Percentiles rank a stretch among this genome's conserved stretches.
phyloP scores from a whole-genome alignment of 2,797 vertebrate genomes.

The Enteromius viviparus region DNA sequence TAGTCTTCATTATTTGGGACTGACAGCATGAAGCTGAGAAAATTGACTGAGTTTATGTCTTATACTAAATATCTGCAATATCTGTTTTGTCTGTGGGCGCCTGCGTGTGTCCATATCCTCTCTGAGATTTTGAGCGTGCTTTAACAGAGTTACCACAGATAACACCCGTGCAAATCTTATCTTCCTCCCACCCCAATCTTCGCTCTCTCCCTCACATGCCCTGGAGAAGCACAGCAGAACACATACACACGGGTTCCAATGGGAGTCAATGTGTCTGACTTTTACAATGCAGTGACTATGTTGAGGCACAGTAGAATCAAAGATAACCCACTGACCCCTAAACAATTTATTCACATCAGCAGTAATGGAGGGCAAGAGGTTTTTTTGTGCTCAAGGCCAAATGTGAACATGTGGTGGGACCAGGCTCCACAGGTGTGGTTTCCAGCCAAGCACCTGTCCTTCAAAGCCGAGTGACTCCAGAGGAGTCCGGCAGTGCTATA shows the following conservation, averaged over 20 bases:
- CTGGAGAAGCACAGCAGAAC: conserved; percentile 26
- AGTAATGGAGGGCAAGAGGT: conserved; percentile 35
- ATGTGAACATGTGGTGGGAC: neutral
- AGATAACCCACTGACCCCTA: conserved; percentile 57
- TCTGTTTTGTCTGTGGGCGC: conserved; percentile 18
- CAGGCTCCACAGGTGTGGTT: conserved; percentile 27
- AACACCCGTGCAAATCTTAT: conserved; percentile 54
- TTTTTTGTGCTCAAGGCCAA: conserved; percentile 20
- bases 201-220: conserved; percentile 37
- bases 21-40: conserved; percentile 5
- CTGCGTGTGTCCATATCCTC: conserved; percentile 51
- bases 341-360: conserved; percentile 52
- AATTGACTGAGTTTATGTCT: neutral
- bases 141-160: conserved; percentile 57
- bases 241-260: conserved; percentile 23
- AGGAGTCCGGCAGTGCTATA: neutral
- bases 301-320: conserved; percentile 34
- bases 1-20: neutral
- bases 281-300: conserved; percentile 37
- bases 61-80: conserved; percentile 6
- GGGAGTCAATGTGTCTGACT: conserved; percentile 45
- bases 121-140: conserved; percentile 40
- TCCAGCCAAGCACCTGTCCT: conserved; percentile 23
- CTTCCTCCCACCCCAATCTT: conserved; percentile 46
- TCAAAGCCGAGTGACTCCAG: neutral